Base-by-base conservation (phyloP, 2,113 vertebrate species). In the Prochilodus magdalenae region DNA sequence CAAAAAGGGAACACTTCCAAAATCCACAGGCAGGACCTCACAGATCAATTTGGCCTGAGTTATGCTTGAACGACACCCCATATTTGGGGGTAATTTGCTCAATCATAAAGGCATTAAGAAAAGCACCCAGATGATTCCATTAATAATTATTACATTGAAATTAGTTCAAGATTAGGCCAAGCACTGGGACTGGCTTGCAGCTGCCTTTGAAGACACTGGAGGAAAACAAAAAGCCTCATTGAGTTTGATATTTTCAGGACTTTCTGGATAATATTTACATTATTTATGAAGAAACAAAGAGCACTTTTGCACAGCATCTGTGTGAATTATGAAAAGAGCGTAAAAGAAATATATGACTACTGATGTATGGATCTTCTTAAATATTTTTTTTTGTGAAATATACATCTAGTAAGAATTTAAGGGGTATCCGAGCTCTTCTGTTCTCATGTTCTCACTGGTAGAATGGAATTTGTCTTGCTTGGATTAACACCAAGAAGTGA, bases 381-480 rank as follows among this genome's bases (percentile, higher is more conserved):
- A 7, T 44, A 36, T 10, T 36, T 36, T 36, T 36, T 36, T 36
- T 6, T 36, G 33, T 36, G 33, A 36, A 53, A 67, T 24, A 26
- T 47, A 18, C 11, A 47, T 63, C 27, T 18, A 55, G 30, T 76
- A 66, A 49, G 27, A 75, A n/a, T 72, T 44, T 77, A 65, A 65
- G n/a, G 60, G 65, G 71, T 27, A 40, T 13, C 26, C 18, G 59
- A 70, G 33, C 71, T 0, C 30, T 66, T 18, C 26, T 60, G 30
- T 16, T 53, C 55, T 60, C 76, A 67, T 63, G 65, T 77, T 66
- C 57, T 76, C 63, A 51, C 83, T 78, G 65, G 29, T 22, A 67
- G 82, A 82, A 86, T 72, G 73, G 71, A 69, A 84, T 84, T 88
- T 80, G 77, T 78, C 77, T 84, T 82, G 77, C 77, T 84, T 82